Conservation (phyloP, 2,888 invertebrate genomes). For the Phasia obesa region DNA sequence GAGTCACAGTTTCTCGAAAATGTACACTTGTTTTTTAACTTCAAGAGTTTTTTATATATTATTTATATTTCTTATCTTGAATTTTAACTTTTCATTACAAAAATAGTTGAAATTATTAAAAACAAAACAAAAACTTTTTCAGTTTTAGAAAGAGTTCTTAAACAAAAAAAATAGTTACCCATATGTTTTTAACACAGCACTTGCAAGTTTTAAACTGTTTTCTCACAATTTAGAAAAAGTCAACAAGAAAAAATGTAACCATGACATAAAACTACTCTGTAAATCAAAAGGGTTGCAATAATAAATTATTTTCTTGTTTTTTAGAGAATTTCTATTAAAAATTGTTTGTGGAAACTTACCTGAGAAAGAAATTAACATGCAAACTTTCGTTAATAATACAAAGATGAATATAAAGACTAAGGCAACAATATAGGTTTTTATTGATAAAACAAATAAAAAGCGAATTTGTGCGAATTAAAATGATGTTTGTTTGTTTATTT, state of each 20-base stretch:
- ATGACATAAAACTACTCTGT: conserved; percentile 45
- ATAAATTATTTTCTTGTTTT: not conserved
- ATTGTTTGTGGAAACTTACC: conserved; percentile 19
- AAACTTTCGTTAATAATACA: not conserved
- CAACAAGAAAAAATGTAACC: conserved; percentile 59
- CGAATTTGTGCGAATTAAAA: not conserved
- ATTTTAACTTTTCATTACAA: not conserved
- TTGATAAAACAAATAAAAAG: conserved; percentile 59
- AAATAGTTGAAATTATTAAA: not conserved
- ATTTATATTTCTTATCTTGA: not conserved
- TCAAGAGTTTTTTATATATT: too few relatives aligned
- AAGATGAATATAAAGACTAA: conserved; percentile 8
- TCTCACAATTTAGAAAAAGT: conserved; percentile 43
- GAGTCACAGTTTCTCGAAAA: too few relatives aligned
- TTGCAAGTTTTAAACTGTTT: conserved; percentile 64
- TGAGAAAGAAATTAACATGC: not conserved
- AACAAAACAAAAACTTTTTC: not conserved
- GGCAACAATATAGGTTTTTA: conserved; percentile 35
- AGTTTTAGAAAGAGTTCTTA: too few relatives aligned
- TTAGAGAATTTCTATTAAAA: conserved; percentile 11
- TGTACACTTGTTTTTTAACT: too few relatives aligned
- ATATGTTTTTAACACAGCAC: conserved; percentile 57
- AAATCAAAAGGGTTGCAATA: conserved; percentile 13
- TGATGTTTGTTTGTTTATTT: too few relatives aligned
- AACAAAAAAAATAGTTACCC: conserved; percentile 48